Evolutionary conservation across 2,797 vertebrate genomes (phyloP), one percentile per base, ranked within the genome.

Genomic region (Salmo trutta): DNA sequence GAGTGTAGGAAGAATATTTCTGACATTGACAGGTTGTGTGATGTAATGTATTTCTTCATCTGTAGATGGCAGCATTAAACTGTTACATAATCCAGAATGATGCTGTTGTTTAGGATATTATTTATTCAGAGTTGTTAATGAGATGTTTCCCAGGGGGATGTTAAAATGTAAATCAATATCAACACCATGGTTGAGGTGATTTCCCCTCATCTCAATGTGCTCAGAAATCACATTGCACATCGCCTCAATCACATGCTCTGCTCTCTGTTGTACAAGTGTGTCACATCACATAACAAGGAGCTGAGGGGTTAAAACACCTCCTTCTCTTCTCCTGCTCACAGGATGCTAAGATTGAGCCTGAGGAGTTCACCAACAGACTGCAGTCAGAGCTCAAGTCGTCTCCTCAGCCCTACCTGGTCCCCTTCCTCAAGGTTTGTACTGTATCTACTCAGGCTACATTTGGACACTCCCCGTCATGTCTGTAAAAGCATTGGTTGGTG

Each of bases 311-410:
- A 14, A 47, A 73, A 19, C 15, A 12, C 31, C 17, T 41, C 21
- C 16, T 77, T 36, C 7, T 77, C 33, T 24, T 67, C 21, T 65
- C 74, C 76, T 2, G 0, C 16, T 10, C 15, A 79, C 92, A 97
- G 96, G 96, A 97, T 86, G 95, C 95, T 21, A 97, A 96, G 87
- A 96, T 97, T 41, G 95, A 96, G 65, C 95, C 96, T 0, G 95
- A 97, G 85, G 95, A 97, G 88, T 96, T 96, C 91, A 97, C 96
- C 85, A 95, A 93, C 86, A 93, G 95, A 70, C 93, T 97, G 82
- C 95, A 97, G 56, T 92, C 93, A 0, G 96, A 97, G 85, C 94
- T 97, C 52, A 97, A 97, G 91, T 97, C 96, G 5, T 97, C 96
- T 75, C 96, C 96, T 2, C 96, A 96, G 91, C 96, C 96, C 69